Conservation (phyloP, 92 coral and sea anemone genomes). For the Muricea muricata region DNA sequence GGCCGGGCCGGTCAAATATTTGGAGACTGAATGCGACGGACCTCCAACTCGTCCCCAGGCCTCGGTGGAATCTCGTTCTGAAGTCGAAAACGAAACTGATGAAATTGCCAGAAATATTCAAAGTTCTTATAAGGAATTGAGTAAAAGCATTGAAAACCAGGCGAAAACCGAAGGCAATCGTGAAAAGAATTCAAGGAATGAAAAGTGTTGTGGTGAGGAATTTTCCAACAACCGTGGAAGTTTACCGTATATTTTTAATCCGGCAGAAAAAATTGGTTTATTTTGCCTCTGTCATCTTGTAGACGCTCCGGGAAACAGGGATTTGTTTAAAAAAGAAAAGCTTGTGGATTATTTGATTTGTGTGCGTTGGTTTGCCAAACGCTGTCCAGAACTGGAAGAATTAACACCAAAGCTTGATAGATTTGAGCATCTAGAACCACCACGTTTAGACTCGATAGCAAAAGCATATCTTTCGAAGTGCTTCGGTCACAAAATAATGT, state of each 20-base stretch:
- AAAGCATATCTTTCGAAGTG: constrained; percentile 38
- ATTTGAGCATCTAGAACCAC: not conserved
- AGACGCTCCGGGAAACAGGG: constrained; percentile 52
- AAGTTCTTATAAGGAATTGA: too few species aligned
- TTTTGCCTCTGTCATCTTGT: constrained; percentile 70
- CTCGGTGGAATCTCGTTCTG: not conserved
- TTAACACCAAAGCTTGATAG: not conserved
- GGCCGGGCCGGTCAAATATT: constrained; percentile 41
- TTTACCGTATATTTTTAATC: constrained; percentile 69
- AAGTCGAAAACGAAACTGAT: not conserved
- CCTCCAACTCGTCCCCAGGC: not conserved
- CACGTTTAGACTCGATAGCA: constrained; percentile 18
- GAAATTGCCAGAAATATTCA: too few species aligned
- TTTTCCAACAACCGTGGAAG: not conserved
- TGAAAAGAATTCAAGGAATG: not conserved
- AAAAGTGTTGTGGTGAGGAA: not conserved
- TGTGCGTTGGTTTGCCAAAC: constrained; percentile 64
- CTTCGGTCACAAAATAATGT: constrained; percentile 3
- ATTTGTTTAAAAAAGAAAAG: constrained; percentile 59
- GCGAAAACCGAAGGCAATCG: too few species aligned
- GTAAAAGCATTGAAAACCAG: too few species aligned
- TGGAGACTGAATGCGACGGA: too few species aligned
- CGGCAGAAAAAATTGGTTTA: constrained; percentile 76
- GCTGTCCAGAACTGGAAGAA: not conserved
- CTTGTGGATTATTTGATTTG: constrained; percentile 72